Base-by-base conservation (phyloP, 1,140 invertebrate genomes). In the Camponotus floridanus region DNA sequence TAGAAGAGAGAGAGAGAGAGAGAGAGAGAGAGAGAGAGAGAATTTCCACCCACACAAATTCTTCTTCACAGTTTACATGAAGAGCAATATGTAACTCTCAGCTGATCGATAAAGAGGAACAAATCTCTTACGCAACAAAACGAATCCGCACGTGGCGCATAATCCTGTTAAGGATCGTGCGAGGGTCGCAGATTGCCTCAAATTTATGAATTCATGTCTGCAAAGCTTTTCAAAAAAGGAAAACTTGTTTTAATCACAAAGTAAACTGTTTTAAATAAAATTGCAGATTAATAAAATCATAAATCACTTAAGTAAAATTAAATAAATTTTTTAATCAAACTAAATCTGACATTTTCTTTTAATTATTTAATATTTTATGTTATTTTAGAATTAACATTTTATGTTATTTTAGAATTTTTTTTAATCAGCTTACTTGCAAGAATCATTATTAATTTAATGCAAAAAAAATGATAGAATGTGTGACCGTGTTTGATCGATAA, bases 131-230 rank as follows among this genome's bases (percentile, higher is more conserved):
- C 65, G 79, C 48, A 88, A 88, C 18, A 26, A 8, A 65, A 67
- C 55, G 26, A 31, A 67, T 61, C 26, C 36, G 18, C 21, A 79
- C 67, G 73, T 84, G 61, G 68, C 36, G 18, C 18, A 1, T 85
- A 89, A 90, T 87, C 85, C 76, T 65, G 74, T 90, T 90, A 90
- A 48, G 33, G 31, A 76, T 76, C 57, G 74, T 36, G 48, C 36
- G 31, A 61, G 83, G 48, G 45, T 88, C 45, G 45, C 45, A 15
- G 31, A 61, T 45, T 48, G 21, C 11, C 33, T 18, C 21, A 45
- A 79, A 79, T 71, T 76, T 15, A 6, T 33, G 15, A 8, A 81
- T 64, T 64, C 11, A 64, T 15, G 18, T 18, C 26, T 18, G 4
- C 21, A 18, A 39, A 18, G 3, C 67, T 6, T 39, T 26, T 6